Conservation (phyloP, 2,888 invertebrate species). For the Drosophila dives region DNA sequence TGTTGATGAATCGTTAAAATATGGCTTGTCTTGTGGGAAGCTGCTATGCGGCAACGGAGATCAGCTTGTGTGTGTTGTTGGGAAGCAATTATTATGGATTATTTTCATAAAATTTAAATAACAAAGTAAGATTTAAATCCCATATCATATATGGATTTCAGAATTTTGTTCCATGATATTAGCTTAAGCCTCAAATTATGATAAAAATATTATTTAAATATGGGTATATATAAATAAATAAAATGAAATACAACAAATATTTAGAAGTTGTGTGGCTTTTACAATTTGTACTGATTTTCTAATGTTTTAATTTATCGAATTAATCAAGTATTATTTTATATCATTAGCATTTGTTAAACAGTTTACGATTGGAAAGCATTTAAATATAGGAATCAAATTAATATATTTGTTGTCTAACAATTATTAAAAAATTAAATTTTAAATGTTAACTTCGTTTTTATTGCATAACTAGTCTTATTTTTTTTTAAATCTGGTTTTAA, state of each 20-base stretch:
- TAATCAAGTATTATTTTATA: background rate
- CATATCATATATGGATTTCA: background rate
- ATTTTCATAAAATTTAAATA: background rate
- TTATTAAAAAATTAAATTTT: background rate
- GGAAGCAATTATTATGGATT: background rate
- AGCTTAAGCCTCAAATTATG: background rate
- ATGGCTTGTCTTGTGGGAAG: slow-evolving; percentile 4
- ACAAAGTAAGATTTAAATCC: background rate
- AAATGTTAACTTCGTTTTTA: background rate
- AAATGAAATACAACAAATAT: background rate
- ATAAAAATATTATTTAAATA: background rate
- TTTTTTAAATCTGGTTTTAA: background rate
- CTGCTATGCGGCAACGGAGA: background rate
- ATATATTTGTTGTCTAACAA: background rate
- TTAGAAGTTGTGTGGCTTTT: fast-evolving
- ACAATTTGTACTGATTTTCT: background rate
- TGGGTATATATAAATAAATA: background rate
- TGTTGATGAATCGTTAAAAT: slow-evolving; percentile 43
- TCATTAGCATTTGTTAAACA: background rate
- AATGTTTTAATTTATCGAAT: background rate
- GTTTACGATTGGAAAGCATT: background rate
- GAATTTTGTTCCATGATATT: background rate
- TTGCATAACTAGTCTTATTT: background rate
- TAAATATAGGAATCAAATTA: background rate
- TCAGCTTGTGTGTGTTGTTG: slow-evolving; percentile 1